These are phyloP conservation scores for Pemphredon lugubris DNA, from an alignment of 2,888 invertebrate species.

Conservation along the genomic window DNA sequence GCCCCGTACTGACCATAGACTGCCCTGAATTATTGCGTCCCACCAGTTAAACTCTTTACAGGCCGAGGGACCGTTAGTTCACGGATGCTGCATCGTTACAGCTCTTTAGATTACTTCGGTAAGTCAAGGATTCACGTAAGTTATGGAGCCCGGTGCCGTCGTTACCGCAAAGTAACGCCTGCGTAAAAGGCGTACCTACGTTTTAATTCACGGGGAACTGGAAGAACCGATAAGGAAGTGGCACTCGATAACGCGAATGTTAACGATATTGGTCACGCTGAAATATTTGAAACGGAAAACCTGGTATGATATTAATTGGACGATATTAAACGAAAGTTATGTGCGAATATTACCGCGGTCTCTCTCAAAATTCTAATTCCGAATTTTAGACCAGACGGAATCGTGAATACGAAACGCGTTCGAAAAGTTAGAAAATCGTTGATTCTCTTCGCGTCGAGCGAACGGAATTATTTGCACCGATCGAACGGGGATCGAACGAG, in stretches of 20 bases:
- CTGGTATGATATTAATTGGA: too few relatives aligned
- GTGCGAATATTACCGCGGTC: too few relatives aligned
- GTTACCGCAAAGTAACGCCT: conserved; percentile 39
- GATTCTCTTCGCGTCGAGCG: too few relatives aligned
- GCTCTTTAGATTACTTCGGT: conserved; percentile 42
- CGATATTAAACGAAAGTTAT: too few relatives aligned
- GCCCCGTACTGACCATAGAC: conserved; percentile 61
- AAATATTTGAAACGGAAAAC: too few relatives aligned
- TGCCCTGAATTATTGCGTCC: conserved; percentile 67
- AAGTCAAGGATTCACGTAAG: conserved; percentile 50
- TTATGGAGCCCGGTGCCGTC: conserved; percentile 56
- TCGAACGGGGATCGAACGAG: too few relatives aligned
- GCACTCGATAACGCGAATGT: neutral
- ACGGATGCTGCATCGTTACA: conserved; percentile 56
- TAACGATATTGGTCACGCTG: too few relatives aligned
- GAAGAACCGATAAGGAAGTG: too few relatives aligned
- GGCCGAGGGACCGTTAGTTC: conserved; percentile 55
- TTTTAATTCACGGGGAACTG: neutral
- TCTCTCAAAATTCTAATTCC: too few relatives aligned
- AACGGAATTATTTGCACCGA: too few relatives aligned
- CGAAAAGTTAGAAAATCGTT: neutral
- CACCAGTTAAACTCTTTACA: conserved; percentile 72
- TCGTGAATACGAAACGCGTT: too few relatives aligned
- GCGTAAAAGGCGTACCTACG: conserved; percentile 40
- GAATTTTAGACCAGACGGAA: too few relatives aligned